These are phyloP conservation scores for Oreonectes daqikongensis DNA, from an alignment of 2,797 vertebrate genomes.

Conservation along the genomic window DNA sequence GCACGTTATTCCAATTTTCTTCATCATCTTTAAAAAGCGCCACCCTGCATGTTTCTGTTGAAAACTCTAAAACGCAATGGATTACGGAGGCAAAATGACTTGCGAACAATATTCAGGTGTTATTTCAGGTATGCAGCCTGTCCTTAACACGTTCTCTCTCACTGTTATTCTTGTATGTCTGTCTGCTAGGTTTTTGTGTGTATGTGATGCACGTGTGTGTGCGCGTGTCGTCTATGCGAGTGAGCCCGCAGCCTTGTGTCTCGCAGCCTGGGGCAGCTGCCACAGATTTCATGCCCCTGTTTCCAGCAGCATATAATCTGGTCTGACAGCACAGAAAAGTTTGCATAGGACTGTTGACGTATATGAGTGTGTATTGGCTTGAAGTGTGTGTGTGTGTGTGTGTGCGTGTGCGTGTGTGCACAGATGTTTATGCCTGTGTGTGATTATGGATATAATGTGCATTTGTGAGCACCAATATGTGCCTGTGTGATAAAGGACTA, in stretches of 20 bases:
- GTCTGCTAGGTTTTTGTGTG: constrained; percentile 32
- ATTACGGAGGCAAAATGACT: neutral
- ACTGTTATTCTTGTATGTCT: constrained; percentile 37
- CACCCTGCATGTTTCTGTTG: neutral
- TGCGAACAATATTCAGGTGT: neutral
- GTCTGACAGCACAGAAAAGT: constrained; percentile 68
- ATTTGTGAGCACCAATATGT: neutral
- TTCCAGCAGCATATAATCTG: constrained; percentile 64
- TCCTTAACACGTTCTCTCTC: neutral
- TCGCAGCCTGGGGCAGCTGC: constrained; percentile 66
- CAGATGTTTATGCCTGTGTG: neutral
- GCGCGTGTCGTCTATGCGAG: constrained; percentile 37
- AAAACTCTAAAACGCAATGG: neutral
- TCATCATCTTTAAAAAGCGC: neutral
- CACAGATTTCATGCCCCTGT: constrained; percentile 69
- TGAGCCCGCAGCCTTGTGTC: constrained; percentile 54
- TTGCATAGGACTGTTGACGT: constrained; percentile 48
- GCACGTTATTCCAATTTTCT: neutral
- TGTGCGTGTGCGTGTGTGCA: constrained; percentile 35
- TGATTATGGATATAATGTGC: constrained; percentile 1
- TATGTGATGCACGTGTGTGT: constrained; percentile 34
- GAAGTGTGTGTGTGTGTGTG: constrained; percentile 9
- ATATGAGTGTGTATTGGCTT: constrained; percentile 20
- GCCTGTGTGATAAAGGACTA: too few species aligned
- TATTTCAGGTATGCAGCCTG: constrained; percentile 1